Percentiles rank a stretch among this genome's conserved stretches.
Conservation (phyloP, 2,888 invertebrate species). For the Harpalus rubripes region DNA sequence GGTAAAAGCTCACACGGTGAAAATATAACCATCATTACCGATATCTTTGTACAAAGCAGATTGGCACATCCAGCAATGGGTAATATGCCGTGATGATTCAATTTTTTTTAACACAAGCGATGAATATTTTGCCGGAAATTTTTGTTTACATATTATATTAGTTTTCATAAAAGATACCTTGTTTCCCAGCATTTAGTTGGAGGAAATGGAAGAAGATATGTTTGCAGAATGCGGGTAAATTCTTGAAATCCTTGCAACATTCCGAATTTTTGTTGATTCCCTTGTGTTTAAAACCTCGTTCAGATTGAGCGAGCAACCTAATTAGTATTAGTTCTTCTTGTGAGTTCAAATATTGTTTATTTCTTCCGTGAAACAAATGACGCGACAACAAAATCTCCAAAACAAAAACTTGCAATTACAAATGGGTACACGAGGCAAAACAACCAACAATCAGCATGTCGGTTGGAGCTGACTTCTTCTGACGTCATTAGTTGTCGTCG, state of each 20-base stretch:
- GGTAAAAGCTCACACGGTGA: no score
- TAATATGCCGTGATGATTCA: no score
- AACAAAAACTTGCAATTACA: conserved; percentile 30
- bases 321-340: conserved; percentile 12
- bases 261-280: background rate
- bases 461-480: background rate
- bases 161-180: no score
- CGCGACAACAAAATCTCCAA: background rate
- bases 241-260: background rate
- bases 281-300: background rate
- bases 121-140: no score
- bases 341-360: background rate
- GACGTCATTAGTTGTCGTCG: conserved; percentile 24
- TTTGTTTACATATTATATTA: no score
- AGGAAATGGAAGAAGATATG: background rate
- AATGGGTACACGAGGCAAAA: conserved; percentile 51
- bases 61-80: no score
- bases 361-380: conserved; percentile 24
- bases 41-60: no score
- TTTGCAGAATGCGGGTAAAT: background rate
- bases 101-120: no score
- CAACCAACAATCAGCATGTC: conserved; percentile 38
- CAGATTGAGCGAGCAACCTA: background rate
- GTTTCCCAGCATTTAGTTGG: no score
- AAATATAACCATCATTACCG: no score